phyloP scores from a whole-genome alignment of 2,888 invertebrate species.

The Cerastis leucographa region DNA sequence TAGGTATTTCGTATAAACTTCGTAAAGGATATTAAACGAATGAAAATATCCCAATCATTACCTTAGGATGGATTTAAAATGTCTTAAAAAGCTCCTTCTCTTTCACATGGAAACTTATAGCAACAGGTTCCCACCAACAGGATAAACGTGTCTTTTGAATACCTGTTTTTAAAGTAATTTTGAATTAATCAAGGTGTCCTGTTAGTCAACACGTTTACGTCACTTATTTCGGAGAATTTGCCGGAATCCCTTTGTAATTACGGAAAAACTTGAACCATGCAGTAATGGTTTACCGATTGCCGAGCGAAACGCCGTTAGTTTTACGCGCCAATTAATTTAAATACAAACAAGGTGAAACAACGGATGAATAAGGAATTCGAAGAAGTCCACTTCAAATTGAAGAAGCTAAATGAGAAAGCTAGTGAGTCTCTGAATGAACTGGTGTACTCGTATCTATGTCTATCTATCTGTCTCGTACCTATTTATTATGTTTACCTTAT shows the following conservation, averaged over 20 bases:
- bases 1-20: not conserved
- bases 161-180: slow-evolving; percentile 45
- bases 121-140: slow-evolving; percentile 47
- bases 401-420: not conserved
- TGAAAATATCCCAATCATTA: not conserved
- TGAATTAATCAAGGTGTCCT: slow-evolving; percentile 23
- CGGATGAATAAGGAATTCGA: not conserved
- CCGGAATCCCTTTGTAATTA: slow-evolving; percentile 26
- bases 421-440: not conserved
- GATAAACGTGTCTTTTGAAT: slow-evolving; percentile 42
- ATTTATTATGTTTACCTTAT: not conserved
- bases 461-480: not conserved
- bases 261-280: slow-evolving; percentile 3
- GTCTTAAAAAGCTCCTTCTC: not conserved
- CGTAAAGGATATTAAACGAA: not conserved
- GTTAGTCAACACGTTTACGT: slow-evolving; percentile 21
- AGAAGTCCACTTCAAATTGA: not conserved
- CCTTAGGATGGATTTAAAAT: slow-evolving; percentile 21
- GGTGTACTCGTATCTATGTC: not conserved
- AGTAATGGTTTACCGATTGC: slow-evolving; percentile 2
- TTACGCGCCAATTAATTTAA: not conserved
- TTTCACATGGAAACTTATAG: slow-evolving; percentile 28
- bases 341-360: not conserved
- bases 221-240: slow-evolving; percentile 45
- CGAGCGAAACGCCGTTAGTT: not conserved